Evolutionary conservation across 35 echinoderm and acorn worm genomes (phyloP).

Genomic region (Lytechinus pictus): DNA sequence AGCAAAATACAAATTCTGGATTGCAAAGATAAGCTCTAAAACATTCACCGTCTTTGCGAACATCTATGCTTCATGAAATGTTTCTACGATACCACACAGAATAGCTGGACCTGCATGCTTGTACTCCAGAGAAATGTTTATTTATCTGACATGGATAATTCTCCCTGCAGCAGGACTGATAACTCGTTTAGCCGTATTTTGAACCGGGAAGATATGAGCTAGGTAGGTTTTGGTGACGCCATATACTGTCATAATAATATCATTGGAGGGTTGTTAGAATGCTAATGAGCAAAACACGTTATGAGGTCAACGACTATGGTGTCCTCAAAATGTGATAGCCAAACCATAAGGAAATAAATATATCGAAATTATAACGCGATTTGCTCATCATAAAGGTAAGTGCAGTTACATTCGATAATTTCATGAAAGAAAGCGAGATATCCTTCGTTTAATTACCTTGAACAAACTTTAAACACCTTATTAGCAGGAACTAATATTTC

Average conservation of each 20-base stretch:
- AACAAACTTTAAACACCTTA: no score
- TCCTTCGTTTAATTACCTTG: background rate
- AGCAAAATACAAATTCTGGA: background rate
- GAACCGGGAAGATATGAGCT: background rate
- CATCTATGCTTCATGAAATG: background rate
- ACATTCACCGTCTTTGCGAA: background rate
- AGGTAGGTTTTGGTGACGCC: background rate
- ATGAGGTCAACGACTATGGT: background rate
- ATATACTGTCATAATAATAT: background rate
- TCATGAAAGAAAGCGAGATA: background rate
- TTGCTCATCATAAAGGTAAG: background rate
- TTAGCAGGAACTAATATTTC: no score
- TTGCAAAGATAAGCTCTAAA: background rate
- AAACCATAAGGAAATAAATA: background rate
- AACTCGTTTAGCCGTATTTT: background rate
- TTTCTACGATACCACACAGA: background rate
- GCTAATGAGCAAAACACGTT: slow-evolving; percentile 11
- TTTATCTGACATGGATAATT: background rate
- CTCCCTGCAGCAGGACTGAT: background rate
- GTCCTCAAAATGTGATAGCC: background rate
- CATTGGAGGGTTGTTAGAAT: background rate
- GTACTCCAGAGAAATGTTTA: background rate
- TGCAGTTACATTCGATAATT: background rate
- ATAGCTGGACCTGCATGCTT: background rate
- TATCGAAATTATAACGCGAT: background rate